These are phyloP conservation scores for Mugil cephalus DNA, from an alignment of 2,113 vertebrate genomes.

Conservation along the genomic window DNA sequence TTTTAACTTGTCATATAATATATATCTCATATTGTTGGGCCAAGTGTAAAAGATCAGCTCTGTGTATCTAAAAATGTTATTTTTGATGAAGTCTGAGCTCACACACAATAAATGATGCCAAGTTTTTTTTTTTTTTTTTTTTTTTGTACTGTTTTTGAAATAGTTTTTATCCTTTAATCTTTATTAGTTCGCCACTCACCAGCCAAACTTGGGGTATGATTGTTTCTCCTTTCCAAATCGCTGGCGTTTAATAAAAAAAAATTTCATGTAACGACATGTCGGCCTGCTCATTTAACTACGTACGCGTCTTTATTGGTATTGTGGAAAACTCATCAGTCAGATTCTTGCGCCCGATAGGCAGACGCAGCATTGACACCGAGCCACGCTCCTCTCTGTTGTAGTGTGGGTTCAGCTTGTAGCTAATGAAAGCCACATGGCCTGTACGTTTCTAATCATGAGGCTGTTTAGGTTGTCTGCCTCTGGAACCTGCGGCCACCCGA, in stretches of 20 bases:
- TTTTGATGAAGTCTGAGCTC: background rate
- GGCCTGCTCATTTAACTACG: slow-evolving; percentile 36
- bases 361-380: slow-evolving; percentile 30
- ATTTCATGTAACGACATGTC: slow-evolving; percentile 15
- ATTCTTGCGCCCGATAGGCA: slow-evolving; percentile 67
- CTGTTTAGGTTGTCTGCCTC: slow-evolving; percentile 76
- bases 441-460: slow-evolving; percentile 68
- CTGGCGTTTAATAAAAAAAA: slow-evolving; percentile 57
- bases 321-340: slow-evolving; percentile 38
- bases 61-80: too few species aligned
- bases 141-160: background rate
- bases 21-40: too few species aligned
- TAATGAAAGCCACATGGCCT: slow-evolving; percentile 79
- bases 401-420: slow-evolving; percentile 62
- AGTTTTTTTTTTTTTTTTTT: background rate
- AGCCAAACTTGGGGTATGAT: slow-evolving; percentile 1
- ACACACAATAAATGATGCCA: too few species aligned
- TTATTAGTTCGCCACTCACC: background rate
- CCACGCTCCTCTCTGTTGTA: slow-evolving; percentile 39
- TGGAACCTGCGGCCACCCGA: slow-evolving; percentile 59
- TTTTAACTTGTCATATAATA: too few species aligned
- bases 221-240: slow-evolving; percentile 19
- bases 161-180: slow-evolving; percentile 12
- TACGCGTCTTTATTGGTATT: slow-evolving; percentile 29
- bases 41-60: too few species aligned